Conservation (phyloP, 2,797 vertebrate species). For the Saxicola maurus region DNA sequence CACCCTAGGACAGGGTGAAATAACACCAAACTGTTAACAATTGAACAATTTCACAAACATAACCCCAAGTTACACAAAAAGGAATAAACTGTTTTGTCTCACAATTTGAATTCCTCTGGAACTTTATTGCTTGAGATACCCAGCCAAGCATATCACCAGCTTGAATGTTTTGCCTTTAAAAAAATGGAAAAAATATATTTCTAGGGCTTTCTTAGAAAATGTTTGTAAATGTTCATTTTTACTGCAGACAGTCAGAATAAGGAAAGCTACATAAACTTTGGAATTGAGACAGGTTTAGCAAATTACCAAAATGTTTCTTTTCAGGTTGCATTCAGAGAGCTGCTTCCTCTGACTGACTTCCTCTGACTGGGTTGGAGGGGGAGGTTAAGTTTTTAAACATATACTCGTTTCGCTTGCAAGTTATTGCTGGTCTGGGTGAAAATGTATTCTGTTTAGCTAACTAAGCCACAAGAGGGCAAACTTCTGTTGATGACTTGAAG, state of each 20-base stretch:
- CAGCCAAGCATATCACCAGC: background rate
- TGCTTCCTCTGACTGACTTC: background rate
- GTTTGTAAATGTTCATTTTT: background rate
- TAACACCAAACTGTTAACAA: background rate
- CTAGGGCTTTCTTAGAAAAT: background rate
- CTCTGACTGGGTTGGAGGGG: background rate
- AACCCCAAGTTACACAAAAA: background rate
- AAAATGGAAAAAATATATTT: fast-evolving
- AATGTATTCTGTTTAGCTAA: background rate
- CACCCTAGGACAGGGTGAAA: background rate
- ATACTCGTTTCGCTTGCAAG: background rate
- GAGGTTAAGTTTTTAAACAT: background rate
- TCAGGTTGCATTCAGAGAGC: background rate
- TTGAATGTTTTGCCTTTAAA: background rate
- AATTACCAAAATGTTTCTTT: background rate
- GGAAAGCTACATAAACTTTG: background rate
- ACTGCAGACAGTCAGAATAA: background rate
- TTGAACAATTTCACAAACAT: background rate
- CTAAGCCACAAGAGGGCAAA: constrained; percentile 52
- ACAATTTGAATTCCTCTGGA: background rate
- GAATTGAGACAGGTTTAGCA: background rate
- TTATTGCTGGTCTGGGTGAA: background rate
- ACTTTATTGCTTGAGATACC: background rate
- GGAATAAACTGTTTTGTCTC: background rate
- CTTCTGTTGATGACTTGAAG: background rate